Evolutionary conservation across 2,113 vertebrate genomes (phyloP), one percentile per base, ranked within the genome.

Genomic region (Prionailurus viverrinus): DNA sequence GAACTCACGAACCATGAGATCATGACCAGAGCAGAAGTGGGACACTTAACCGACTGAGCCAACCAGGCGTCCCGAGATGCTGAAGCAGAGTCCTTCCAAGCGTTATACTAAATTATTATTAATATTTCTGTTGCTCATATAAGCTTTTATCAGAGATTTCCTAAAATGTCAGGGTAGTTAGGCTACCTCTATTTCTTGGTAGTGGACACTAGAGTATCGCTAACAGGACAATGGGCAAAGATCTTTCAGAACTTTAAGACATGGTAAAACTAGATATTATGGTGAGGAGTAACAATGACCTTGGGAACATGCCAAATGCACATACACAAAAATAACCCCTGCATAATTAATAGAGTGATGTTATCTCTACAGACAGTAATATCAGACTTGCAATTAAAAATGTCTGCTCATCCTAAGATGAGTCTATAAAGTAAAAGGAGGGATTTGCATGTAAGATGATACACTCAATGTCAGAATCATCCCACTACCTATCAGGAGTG

Each of bases 261-360:
- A 23, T 23, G 15, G 12, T 31, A 96, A 73, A 81, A 92, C 29
- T 61, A 48, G 41, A 91, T 23, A 85, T 33, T 45, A 65, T 80
- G 81, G 90, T 45, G 71, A 93, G 83, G 12, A 87, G 69, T 61
- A 78, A 94, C 45, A 95, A 48, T 82, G 74, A 88, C 65, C 69
- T 90, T 95, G 87, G 41, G 29, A 95, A 95, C 88, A 92, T 69
- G 91, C 53, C 63, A 90, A 85, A 84, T 68, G 53, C 55, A 74
- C 41, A 61, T 61, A 23, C 39, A 91, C 65, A 82, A 86, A 74
- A 86, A 66, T 23, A 97, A 86, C 3, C 10, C 16, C 41, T 96
- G 92, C 51, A 88, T 90, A 97, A 96, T 92, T 94, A 95, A 97
- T 48, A 76, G 53, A n/a, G 79, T 61, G 65, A 51, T 55, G 45